These are phyloP conservation scores for Ciona savignyi DNA, from an alignment of 23 tunicate species.

Conservation along the genomic window DNA sequence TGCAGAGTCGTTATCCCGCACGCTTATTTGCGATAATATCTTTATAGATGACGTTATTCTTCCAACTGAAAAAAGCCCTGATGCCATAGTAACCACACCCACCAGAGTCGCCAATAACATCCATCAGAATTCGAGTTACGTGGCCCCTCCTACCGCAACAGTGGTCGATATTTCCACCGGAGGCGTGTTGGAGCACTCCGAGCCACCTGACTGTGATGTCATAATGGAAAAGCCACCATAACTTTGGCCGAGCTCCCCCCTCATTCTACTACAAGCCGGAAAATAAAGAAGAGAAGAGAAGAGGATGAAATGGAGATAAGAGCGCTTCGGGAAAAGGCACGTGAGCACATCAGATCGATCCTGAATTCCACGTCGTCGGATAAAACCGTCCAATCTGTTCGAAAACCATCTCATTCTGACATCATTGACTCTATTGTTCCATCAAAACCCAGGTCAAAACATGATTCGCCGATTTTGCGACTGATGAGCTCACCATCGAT, in stretches of 20 bases:
- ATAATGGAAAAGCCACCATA: not conserved
- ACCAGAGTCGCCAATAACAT: not conserved
- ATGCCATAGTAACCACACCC: not conserved
- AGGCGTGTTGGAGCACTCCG: constrained; percentile 13
- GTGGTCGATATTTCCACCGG: constrained; percentile 60
- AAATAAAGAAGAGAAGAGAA: constrained; percentile 11
- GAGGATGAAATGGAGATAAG: constrained; percentile 20
- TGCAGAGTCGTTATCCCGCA: not conserved
- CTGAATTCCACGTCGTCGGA: not conserved
- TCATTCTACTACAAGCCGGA: constrained; percentile 24
- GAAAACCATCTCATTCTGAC: not conserved
- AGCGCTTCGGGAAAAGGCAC: constrained; percentile 10
- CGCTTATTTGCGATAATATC: not conserved
- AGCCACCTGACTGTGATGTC: not conserved
- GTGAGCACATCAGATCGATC: constrained; percentile 11
- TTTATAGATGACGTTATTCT: not conserved
- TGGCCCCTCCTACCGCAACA: constrained; percentile 43
- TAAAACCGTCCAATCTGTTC: not conserved
- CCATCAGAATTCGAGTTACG: not conserved
- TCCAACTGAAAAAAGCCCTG: not conserved
- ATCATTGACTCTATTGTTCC: not conserved
- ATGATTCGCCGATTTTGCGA: not conserved
- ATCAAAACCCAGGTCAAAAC: not conserved
- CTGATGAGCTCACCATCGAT: constrained; percentile 5
- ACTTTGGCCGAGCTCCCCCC: constrained; percentile 5